Percentiles rank a stretch among this genome's conserved stretches.
These are phyloP conservation scores for Euplagia quadripunctaria DNA, from an alignment of 2,888 invertebrate genomes.

Conservation along the genomic window DNA sequence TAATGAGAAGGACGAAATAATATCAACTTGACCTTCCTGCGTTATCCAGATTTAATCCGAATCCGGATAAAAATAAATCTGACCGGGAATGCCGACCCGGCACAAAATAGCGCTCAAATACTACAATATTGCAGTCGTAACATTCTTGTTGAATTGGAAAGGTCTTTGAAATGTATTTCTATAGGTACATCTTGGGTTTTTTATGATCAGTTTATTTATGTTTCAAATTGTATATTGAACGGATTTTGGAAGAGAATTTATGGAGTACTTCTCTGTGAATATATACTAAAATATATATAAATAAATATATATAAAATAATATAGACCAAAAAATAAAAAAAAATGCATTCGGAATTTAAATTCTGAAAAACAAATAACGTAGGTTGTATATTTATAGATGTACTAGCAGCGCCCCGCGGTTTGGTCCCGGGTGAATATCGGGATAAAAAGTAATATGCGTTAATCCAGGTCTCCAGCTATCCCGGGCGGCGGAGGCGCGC, in stretches of 20 bases:
- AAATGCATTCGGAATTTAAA: too few relatives aligned
- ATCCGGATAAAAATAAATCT: slow-evolving; percentile 21
- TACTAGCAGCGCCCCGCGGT: too few relatives aligned
- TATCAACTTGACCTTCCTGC: slow-evolving; percentile 13
- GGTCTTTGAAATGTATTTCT: neutral
- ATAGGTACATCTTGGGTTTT: neutral
- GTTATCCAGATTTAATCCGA: slow-evolving; percentile 21
- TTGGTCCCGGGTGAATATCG: too few relatives aligned
- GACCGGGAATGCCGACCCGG: slow-evolving; percentile 8
- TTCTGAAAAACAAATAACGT: too few relatives aligned
- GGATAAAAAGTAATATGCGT: too few relatives aligned
- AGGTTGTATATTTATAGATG: neutral
- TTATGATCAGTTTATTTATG: neutral
- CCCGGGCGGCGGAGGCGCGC: too few relatives aligned
- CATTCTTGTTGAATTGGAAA: slow-evolving; percentile 14
- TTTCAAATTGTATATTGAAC: neutral
- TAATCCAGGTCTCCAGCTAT: too few relatives aligned
- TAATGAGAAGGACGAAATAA: slow-evolving; percentile 8
- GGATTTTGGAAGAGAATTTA: neutral
- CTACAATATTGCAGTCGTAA: neutral
- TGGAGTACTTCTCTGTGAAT: neutral
- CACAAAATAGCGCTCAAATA: slow-evolving; percentile 4
- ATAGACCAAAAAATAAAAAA: too few relatives aligned
- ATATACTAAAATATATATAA: too few relatives aligned
- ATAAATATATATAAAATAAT: too few relatives aligned